Evolutionary conservation across 2,797 vertebrate genomes (phyloP), one percentile per base, ranked within the genome.

Genomic region (Neostethus bicornis): DNA sequence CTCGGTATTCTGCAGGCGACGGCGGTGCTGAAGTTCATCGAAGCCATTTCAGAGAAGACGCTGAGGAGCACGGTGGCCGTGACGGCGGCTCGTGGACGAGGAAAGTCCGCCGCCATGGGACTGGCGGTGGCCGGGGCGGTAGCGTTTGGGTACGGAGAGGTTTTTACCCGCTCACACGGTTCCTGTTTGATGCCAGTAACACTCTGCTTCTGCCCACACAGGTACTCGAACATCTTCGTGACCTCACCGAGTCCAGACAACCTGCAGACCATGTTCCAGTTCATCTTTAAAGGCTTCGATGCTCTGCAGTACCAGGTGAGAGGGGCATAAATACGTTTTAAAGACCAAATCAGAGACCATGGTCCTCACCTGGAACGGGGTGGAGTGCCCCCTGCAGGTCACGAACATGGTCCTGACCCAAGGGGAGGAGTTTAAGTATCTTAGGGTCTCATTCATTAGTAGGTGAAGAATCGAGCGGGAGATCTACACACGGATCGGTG

Each of bases 191-290:
- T 42, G 11, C 4, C 41, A 34, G 4, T n/a, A 26, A 5, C 29
- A 17, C 9, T 2, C 4, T 35, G 14, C 51, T 19, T 34, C 12
- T 32, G 29, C 44, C 19, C 25, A 45, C 73, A n/a, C 77, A 99
- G 96, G 46, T 99, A 99, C 80, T 99, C 97, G 76, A 99, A 99
- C 50, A 94, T 99, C 68, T 99, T 99, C 62, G 94, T 99, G 32
- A 99, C 97, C 0, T 99, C 97, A 1, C 97, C 97, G 2, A 99
- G 96, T 77, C 97, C 97, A 0, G 97, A 99, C 85, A 99, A 99
- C 81, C 93, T 99, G 47, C 94, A 96, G 71, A 99, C 97, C 5
- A 89, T 99, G 60, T 99, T 99, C 87, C 96, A 99, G 68, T 99
- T 99, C 80, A 90, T 98, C 51, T 99, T 99, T 83, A 99, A 99